These are phyloP conservation scores for Cecropterus lyciades DNA, from an alignment of 1,140 invertebrate genomes.

Conservation along the genomic window DNA sequence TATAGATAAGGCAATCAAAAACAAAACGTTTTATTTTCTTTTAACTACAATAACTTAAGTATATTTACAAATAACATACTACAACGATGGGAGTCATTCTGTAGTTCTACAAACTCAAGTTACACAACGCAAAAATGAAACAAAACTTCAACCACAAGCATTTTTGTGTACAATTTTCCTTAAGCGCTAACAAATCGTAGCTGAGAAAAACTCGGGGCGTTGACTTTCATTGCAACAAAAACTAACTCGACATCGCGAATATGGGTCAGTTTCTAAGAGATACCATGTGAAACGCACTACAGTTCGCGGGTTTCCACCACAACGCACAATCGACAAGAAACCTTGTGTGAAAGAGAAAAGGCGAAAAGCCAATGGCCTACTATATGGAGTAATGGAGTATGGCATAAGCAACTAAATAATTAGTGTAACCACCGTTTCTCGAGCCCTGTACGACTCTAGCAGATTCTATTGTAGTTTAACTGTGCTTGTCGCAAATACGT, in stretches of 20 bases:
- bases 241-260: conserved; percentile 6
- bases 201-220: conserved; percentile 1
- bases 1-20: too few species aligned
- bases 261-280: conserved; percentile 36
- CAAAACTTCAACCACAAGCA: conserved; percentile 11
- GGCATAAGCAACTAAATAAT: conserved; percentile 4
- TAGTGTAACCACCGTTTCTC: neutral
- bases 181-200: neutral
- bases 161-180: conserved; percentile 7
- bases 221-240: conserved; percentile 16
- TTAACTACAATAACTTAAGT: too few species aligned
- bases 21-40: too few species aligned
- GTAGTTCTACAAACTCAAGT: neutral
- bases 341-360: conserved; percentile 33
- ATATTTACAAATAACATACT: too few species aligned
- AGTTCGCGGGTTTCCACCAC: conserved; percentile 22
- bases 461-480: too few species aligned
- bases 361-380: conserved; percentile 7
- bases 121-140: neutral
- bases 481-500: too few species aligned
- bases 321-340: conserved; percentile 31
- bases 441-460: too few species aligned
- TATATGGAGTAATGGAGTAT: neutral
- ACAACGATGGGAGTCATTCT: too few species aligned
- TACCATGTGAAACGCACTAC: conserved; percentile 25